phyloP scores from a whole-genome alignment of 2,113 vertebrate species.

The Vidua chalybeata region DNA sequence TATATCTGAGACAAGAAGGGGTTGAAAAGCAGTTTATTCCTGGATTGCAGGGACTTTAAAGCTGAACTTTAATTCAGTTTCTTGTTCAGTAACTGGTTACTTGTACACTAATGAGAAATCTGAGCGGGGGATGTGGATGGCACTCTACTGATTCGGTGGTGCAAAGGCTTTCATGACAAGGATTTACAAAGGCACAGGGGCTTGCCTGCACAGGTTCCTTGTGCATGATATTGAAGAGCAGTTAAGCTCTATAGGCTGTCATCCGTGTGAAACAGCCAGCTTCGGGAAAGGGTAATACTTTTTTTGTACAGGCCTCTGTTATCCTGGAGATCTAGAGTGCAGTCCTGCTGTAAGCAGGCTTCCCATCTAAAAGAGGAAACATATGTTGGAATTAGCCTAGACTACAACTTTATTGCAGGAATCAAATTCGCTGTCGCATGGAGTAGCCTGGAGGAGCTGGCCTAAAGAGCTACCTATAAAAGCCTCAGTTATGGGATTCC shows the following conservation, averaged over 20 bases:
- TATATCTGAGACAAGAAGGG: background rate
- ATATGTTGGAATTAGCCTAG: background rate
- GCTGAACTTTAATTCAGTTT: background rate
- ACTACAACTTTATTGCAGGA: background rate
- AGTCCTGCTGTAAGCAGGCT: background rate
- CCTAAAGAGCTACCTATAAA: background rate
- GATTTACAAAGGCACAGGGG: background rate
- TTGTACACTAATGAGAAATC: background rate
- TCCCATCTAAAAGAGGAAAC: background rate
- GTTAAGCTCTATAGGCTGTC: background rate
- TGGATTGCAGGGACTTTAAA: background rate
- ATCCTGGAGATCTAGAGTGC: background rate
- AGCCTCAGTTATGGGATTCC: background rate
- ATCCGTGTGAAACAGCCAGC: background rate
- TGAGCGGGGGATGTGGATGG: background rate
- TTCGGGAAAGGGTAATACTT: background rate
- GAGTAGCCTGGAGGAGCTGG: background rate
- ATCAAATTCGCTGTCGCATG: accelerated
- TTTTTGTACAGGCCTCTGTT: background rate
- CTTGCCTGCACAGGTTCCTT: accelerated
- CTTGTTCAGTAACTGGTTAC: background rate
- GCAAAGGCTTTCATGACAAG: background rate
- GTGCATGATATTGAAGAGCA: accelerated
- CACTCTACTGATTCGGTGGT: background rate
- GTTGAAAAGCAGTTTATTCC: background rate